Conservation (phyloP, 2,888 invertebrate genomes). For the Tuta absoluta region DNA sequence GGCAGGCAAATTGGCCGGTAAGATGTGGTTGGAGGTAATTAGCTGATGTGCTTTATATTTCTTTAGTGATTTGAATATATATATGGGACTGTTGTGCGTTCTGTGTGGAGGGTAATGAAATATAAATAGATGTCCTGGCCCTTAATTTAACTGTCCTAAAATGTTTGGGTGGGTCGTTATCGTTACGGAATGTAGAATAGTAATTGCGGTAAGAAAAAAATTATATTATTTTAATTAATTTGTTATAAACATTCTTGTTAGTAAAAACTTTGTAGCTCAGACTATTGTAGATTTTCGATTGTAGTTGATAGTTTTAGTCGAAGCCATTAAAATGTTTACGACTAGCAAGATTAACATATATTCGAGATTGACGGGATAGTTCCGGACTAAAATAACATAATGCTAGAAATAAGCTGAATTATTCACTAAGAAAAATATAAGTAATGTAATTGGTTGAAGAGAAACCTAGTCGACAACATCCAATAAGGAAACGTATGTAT, state of each 20-base stretch:
- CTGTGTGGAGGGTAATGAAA: background rate
- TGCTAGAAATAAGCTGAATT: background rate
- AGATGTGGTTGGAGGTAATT: background rate
- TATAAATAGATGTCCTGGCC: background rate
- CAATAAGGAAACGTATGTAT: slow-evolving; percentile 7
- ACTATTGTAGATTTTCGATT: no score
- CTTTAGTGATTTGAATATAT: background rate
- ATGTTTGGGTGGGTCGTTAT: no score
- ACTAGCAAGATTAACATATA: background rate
- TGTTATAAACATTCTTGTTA: no score
- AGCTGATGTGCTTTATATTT: background rate
- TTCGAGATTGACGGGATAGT: background rate
- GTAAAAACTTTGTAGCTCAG: no score
- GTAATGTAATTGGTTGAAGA: background rate
- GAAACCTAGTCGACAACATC: background rate
- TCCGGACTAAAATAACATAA: background rate
- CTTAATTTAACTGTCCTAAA: no score
- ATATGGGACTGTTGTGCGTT: background rate
- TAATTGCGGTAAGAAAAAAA: no score
- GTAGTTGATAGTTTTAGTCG: slow-evolving; percentile 20
- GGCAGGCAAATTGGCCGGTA: background rate
- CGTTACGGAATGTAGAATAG: no score
- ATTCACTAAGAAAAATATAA: background rate
- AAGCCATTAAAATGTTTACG: background rate
- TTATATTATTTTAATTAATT: no score